These are phyloP conservation scores for Campoplex capitator DNA, from an alignment of 2,888 invertebrate species.

Conservation along the genomic window DNA sequence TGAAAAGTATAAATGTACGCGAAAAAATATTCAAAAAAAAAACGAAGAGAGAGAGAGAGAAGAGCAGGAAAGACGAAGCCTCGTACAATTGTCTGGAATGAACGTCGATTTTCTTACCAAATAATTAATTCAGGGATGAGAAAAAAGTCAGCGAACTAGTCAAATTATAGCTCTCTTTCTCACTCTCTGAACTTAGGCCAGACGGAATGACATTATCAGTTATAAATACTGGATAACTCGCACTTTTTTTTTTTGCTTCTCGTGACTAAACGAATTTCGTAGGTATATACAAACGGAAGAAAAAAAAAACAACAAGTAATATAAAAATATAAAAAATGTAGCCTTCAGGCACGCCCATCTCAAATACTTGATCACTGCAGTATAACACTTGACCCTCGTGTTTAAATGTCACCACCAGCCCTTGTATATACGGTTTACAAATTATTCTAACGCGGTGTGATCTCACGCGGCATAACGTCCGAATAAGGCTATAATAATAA, in stretches of 20 bases:
- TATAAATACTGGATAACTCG: slow-evolving; percentile 18
- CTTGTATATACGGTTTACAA: not conserved
- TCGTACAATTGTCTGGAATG: slow-evolving; percentile 40
- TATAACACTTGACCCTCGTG: not conserved
- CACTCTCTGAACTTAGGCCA: slow-evolving; percentile 14
- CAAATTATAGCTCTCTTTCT: slow-evolving; percentile 28
- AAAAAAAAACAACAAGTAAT: not conserved
- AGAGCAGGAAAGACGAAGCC: slow-evolving; percentile 45
- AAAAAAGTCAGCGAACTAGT: slow-evolving; percentile 33
- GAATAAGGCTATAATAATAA: not conserved
- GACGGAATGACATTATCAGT: slow-evolving; percentile 32
- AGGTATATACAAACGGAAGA: not conserved
- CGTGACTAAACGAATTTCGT: slow-evolving; percentile 28
- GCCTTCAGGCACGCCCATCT: slow-evolving; percentile 3
- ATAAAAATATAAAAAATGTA: not conserved
- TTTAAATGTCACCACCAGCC: slow-evolving; percentile 18
- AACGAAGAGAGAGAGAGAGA: slow-evolving; percentile 34
- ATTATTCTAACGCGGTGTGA: not conserved
- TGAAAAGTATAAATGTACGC: not conserved
- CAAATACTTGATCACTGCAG: slow-evolving; percentile 14
- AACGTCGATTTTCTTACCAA: slow-evolving; percentile 11
- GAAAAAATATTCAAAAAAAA: slow-evolving; percentile 3
- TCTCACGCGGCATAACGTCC: not conserved
- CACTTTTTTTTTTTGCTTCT: slow-evolving; percentile 13
- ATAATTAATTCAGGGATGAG: slow-evolving; percentile 38